Base-by-base conservation (phyloP, 2,113 vertebrate genomes). In the Peucedramus taeniatus region DNA sequence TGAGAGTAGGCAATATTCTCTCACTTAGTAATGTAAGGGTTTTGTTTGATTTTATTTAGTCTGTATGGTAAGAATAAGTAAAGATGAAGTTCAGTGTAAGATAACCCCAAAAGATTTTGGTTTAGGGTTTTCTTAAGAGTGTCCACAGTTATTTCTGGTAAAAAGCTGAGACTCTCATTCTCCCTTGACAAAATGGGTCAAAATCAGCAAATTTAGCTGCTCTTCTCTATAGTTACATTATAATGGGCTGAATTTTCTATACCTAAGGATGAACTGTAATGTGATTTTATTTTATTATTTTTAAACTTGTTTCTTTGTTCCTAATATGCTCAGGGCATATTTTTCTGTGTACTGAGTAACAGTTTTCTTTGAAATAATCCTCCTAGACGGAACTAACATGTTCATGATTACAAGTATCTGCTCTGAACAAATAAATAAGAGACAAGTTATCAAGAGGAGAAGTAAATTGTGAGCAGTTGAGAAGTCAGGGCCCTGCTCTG, bases 111-210 rank as follows among this genome's bases (percentile, higher is more conserved):
- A 61, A 66, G 50, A 11, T 47, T 89, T 83, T 40, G 33, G 1
- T 49, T 59, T 51, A 60, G 60, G 40, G 27, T 81, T 75, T 94
- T 92, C 33, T 74, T 3, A 5, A 71, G 51, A 11, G 7, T 64
- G 27, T 59, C 80, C 42, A 39, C 7, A 59, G 59, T 66, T 93
- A 53, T 66, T 94, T 78, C 71, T 71, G 45, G 37, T 24, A 24
- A 88, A 76, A 93, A 80, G 40, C 40, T 57, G 49, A 87, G 30
- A 4, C 10, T 81, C 56, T 26, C 13, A 31, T 42, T 94, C 27
- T 94, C 66, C 22, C 72, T 89, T 93, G 39, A 39, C 65, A 40
- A 90, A 94, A 61, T 74, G 42, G 56, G 64, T 86, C 72, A 92
- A 60, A 89, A 77, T 44, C 65, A 81, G 69, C 51, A 94, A 80